Evolutionary conservation across 2,888 invertebrate genomes (phyloP), one percentile per base, ranked within the genome.

Genomic region (Sthenelais limicola): DNA sequence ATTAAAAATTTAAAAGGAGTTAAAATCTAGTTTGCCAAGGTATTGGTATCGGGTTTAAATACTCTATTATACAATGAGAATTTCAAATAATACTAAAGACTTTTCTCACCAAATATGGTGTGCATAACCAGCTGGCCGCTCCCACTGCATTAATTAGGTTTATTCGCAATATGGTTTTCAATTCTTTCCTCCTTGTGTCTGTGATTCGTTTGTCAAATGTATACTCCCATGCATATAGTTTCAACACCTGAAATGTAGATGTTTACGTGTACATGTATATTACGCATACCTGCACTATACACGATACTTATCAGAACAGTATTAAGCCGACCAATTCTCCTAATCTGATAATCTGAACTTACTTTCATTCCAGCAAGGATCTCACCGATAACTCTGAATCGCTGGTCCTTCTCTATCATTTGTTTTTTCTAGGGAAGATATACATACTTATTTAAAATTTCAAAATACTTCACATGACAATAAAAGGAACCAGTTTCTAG

Each of bases 201-300:
- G 80, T 73, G 26, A 88, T 78, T 80, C 83, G 73, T 30, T 81
- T 75, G 54, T 82, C 80, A 82, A 88, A 87, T 18, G 88, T 86
- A 4, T 79, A 71, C 74, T 89, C 89, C 89, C 89, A 89, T 3
- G 88, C 89, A 78, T 89, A 83, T 79, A 89, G 74, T 77, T 81
- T 86, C 21, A 77, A 54, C 1, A 77, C 74, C 74, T 76, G 35
- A 2, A 74, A 74, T 58, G 1, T n/a, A 58, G n/a, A n/a, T n/a
- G n/a, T n/a, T n/a, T n/a, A n/a, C n/a, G n/a, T n/a, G n/a, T n/a
- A n/a, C n/a, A n/a, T n/a, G n/a, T n/a, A n/a, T n/a, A n/a, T n/a
- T n/a, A n/a, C n/a, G n/a, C n/a, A n/a, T n/a, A n/a, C n/a, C n/a
- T n/a, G n/a, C n/a, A n/a, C n/a, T n/a, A n/a, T n/a, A n/a, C n/a